Evolutionary conservation across 2,113 vertebrate species (phyloP).

Genomic region (Pundamilia nyererei): DNA sequence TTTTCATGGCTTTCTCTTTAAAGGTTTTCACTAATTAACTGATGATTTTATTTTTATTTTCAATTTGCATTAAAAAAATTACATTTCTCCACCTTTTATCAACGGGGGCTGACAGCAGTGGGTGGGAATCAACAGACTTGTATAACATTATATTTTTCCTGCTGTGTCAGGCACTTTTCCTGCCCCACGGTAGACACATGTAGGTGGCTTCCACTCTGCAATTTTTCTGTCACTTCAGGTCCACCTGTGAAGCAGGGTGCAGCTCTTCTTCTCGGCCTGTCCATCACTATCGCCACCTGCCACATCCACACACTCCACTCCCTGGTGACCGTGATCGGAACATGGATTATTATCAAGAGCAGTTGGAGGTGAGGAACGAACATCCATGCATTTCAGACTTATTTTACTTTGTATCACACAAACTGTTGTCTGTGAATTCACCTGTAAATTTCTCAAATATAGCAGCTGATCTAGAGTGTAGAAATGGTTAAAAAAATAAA

Average conservation of each 20-base stretch:
- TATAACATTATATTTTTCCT: not conserved
- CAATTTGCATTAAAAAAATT: not conserved
- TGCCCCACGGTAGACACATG: too few species aligned
- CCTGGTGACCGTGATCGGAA: constrained; percentile 79
- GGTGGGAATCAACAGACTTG: not conserved
- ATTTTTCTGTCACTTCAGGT: constrained; percentile 55
- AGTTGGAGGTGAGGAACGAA: constrained; percentile 71
- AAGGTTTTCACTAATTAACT: not conserved
- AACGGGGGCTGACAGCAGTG: not conserved
- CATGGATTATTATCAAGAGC: constrained; percentile 81
- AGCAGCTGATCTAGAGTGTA: not conserved
- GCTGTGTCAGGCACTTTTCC: not conserved
- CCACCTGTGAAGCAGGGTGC: constrained; percentile 77
- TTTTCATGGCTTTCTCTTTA: not conserved
- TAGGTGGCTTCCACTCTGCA: not conserved
- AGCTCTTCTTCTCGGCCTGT: constrained; percentile 75
- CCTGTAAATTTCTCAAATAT: not conserved
- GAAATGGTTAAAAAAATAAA: not conserved
- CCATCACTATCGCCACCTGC: constrained; percentile 75
- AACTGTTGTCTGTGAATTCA: not conserved
- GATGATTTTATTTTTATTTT: not conserved
- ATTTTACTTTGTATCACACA: not conserved
- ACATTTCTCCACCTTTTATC: not conserved
- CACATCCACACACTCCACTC: constrained; percentile 83
- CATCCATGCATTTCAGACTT: not conserved